Base-by-base conservation (phyloP, 1,140 invertebrate genomes). In the Bathynomus jamesi region DNA sequence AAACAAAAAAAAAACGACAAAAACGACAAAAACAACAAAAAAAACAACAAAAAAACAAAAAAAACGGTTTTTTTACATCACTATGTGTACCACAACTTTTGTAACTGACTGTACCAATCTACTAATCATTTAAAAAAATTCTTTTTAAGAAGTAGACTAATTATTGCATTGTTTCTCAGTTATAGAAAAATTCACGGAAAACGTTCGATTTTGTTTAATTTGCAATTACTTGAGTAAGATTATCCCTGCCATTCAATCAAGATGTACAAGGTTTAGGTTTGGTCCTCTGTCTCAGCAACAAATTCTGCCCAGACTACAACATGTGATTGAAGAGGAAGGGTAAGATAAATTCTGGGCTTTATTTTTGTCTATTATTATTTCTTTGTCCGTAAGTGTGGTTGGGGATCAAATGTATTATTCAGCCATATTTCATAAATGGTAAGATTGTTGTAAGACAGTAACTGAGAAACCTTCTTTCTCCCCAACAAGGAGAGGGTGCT, bases 211-310 rank as follows among this genome's bases (percentile, higher is more conserved):
- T 82, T 99, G 98, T 81, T 90, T 99, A 61, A 99, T 99, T 79
- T 98, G 96, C 82, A 99, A 99, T 83, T 99, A 99, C 82, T 82
- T 99, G 60, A 93, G 93, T 71, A 98, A 98, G 85, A 99, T 99
- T 28, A 99, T 98, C 76, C 97, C 97, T 27, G 96, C 98, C 0
- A 83, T 99, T 46, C 97, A 99, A 82, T 99, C 97, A 24, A 85
- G 98, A 74, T 99, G 97, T 82, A 99, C 96, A 0, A 87, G 95
- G 70, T 99, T 99, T 80, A 87, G 98, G 71, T 99, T 99, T 83
- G 95, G 93, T 4, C 97, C 98, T 3, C 83, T 99, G 0, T 86
- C 86, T 13, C 82, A 87, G 7, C 87, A 89, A 25, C 95, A 97
- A 84, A 98, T 99, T 80, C 79, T 95, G 60, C 95, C 96, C 4